Evolutionary conservation across 2,113 vertebrate genomes (phyloP).

Genomic region (Eublepharis macularius): DNA sequence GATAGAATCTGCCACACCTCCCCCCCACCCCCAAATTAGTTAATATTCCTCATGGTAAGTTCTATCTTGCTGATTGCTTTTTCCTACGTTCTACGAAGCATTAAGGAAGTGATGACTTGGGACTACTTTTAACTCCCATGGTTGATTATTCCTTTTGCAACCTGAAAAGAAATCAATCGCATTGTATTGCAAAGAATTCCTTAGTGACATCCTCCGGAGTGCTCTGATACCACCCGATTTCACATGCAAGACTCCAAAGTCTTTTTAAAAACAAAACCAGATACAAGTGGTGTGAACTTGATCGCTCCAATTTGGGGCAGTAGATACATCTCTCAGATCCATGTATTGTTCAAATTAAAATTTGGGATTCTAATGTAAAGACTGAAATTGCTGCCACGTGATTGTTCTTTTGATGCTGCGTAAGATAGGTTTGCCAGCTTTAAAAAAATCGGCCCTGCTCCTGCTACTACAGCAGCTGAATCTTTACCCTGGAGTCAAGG

Average conservation of each 20-base stretch:
- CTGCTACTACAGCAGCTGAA: neutral
- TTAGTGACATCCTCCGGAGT: neutral
- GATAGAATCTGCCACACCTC: neutral
- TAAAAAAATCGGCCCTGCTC: neutral
- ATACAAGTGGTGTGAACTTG: neutral
- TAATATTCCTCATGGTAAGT: conserved; percentile 24
- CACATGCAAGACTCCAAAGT: neutral
- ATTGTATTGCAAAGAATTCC: conserved; percentile 26
- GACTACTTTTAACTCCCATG: conserved; percentile 5
- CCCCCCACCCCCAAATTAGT: neutral
- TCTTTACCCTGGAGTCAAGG: neutral
- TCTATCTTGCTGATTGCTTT: conserved; percentile 1
- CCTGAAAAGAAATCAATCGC: conserved; percentile 27
- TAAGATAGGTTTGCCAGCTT: neutral
- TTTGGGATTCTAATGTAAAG: neutral
- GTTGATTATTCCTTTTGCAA: conserved; percentile 30
- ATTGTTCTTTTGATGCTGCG: neutral
- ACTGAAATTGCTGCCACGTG: neutral
- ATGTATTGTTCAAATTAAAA: neutral
- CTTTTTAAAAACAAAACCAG: neutral
- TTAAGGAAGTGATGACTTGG: conserved; percentile 1
- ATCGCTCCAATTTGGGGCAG: conserved; percentile 10
- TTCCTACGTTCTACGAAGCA: neutral
- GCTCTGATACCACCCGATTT: neutral
- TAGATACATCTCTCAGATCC: neutral